Evolutionary conservation across 2,888 invertebrate genomes (phyloP).

Genomic region (Anticlea derivata): DNA sequence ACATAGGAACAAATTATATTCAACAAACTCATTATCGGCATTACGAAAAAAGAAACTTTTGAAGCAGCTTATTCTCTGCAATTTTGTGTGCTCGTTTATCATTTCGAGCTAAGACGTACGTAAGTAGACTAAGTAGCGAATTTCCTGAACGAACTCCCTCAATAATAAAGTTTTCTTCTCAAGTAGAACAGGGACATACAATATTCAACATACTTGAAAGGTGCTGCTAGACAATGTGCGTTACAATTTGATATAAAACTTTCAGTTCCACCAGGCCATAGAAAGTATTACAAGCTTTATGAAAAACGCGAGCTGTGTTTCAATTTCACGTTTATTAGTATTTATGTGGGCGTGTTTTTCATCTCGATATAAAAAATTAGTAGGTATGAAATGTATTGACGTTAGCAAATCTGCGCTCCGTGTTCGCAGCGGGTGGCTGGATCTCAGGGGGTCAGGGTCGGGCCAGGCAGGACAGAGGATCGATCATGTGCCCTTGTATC

Average conservation of each 20-base stretch:
- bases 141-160: not conserved
- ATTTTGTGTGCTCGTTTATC: not conserved
- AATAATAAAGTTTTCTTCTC: not conserved
- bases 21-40: not conserved
- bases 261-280: not conserved
- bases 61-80: not conserved
- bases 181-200: not conserved
- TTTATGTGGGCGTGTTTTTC: constrained; percentile 12
- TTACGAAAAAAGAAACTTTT: not conserved
- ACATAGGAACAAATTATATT: not conserved
- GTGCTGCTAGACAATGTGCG: constrained; percentile 1
- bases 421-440: constrained; percentile 39
- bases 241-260: not conserved
- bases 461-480: constrained; percentile 60
- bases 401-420: constrained; percentile 37
- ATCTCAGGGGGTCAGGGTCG: constrained; percentile 63
- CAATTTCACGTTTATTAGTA: constrained; percentile 1
- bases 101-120: not conserved
- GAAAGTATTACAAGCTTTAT: constrained; percentile 14
- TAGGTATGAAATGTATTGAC: constrained; percentile 33
- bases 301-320: constrained; percentile 9
- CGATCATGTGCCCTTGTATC: constrained; percentile 65
- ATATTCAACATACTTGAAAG: not conserved
- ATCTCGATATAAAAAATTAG: constrained; percentile 15
- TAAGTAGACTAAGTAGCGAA: not conserved